Evolutionary conservation across 2,888 invertebrate species (phyloP), one percentile per base, ranked within the genome.

Genomic region (Auanema sp.): DNA sequence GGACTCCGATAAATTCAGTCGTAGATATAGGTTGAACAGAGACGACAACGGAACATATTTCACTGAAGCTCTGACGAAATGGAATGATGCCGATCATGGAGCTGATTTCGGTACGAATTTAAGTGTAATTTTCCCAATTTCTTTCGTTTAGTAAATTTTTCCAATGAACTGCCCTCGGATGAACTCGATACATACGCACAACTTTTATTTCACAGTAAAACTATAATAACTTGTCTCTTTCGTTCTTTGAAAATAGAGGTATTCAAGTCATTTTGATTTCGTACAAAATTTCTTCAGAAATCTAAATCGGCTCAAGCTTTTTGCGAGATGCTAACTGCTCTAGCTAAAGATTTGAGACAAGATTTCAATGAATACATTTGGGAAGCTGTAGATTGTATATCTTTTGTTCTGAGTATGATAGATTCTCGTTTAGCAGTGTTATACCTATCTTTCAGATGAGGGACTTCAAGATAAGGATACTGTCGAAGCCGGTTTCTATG

Each of bases 401-500:
- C 69, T n/a, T 64, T 65, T 42, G 60, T 77, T 55, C 57, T 69
- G 4, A 66, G 71, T 71, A 58, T 4, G 33, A 16, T 60, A 4
- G 33, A 49, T 41, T 33, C 14, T 14, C 42, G 40, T 18, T 52
- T 12, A 23, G 21, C 43, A n/a, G 8, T 49, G 14, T 44, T 1
- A 5, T 1, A 21, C 10, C 14, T 41, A 47, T 42, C 21, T 41
- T n/a, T 51, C 49, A 67, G 71, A 70, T 60, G 53, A 66, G 18
- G 71, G 74, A n/a, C 64, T 70, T n/a, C 58, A 65, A 58, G 60
- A 66, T 11, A 65, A 66, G 21, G 68, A 67, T 21, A 60, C 65
- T 24, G 55, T 96, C 47, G 94, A 96, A 85, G 90, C 91, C 89
- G 89, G 90, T 0, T 90, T 96, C 63, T 89, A 91, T 5, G 90